Conservation (phyloP, 2,888 invertebrate species). For the Norana najaformis region DNA sequence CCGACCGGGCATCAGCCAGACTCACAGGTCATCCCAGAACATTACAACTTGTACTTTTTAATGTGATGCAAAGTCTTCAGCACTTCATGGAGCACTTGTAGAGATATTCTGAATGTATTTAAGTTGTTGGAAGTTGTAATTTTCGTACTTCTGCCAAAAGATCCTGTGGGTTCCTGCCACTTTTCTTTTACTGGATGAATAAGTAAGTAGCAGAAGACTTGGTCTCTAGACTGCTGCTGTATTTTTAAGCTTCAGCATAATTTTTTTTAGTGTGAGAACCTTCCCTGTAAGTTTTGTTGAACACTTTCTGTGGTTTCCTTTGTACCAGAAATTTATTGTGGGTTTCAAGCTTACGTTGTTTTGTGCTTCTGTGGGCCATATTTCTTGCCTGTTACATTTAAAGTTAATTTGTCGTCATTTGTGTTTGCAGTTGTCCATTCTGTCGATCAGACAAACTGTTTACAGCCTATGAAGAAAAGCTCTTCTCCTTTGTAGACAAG, state of each 20-base stretch:
- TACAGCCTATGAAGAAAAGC: constrained; percentile 62
- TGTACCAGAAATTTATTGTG: background rate
- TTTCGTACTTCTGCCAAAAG: background rate
- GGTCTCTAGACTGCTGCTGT: background rate
- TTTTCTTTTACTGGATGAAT: background rate
- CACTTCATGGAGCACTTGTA: background rate
- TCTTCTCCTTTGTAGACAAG: constrained; percentile 67
- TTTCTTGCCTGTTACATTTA: background rate
- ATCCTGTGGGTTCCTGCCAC: background rate
- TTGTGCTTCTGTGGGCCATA: background rate
- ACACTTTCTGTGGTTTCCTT: background rate
- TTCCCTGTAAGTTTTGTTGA: background rate
- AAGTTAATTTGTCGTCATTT: constrained; percentile 10
- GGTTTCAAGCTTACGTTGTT: background rate
- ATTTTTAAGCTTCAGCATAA: background rate
- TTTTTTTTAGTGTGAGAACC: background rate
- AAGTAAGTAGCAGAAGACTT: background rate
- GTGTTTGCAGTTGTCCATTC: constrained; percentile 58
- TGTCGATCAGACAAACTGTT: constrained; percentile 62
- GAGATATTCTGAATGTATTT: background rate
- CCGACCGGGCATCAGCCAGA: constrained; percentile 59
- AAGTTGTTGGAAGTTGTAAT: background rate
- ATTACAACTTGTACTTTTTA: background rate
- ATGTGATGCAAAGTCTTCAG: background rate
- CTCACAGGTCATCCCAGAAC: constrained; percentile 44